These are phyloP conservation scores for Himalopsyche japonica DNA, from an alignment of 2,888 invertebrate genomes.

Conservation along the genomic window DNA sequence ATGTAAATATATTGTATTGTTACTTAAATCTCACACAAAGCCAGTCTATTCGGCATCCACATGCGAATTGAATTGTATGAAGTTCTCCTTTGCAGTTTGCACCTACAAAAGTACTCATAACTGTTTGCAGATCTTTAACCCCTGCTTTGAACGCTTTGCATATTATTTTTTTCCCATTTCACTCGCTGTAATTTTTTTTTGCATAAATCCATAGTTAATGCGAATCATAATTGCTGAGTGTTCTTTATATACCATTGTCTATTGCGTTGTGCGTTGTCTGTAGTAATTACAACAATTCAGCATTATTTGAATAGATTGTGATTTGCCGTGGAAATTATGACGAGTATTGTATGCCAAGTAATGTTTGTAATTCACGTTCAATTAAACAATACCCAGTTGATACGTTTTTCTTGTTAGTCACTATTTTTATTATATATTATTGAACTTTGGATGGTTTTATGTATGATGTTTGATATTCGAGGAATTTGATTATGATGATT, in stretches of 20 bases:
- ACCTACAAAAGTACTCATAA: no score
- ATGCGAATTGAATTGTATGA: no score
- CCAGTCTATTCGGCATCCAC: no score
- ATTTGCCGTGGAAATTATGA: not conserved
- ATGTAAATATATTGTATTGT: no score
- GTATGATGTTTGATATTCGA: not conserved
- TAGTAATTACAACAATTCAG: not conserved
- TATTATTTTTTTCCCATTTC: no score
- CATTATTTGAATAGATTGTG: not conserved
- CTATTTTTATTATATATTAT: not conserved
- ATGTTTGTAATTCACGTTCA: not conserved
- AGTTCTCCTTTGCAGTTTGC: no score
- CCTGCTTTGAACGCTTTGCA: no score
- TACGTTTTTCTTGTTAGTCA: not conserved
- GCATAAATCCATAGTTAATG: not conserved
- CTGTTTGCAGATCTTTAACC: no score
- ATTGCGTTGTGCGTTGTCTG: not conserved
- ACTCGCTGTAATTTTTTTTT: not conserved
- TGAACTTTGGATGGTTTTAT: not conserved
- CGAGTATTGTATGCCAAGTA: not conserved
- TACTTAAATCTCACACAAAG: no score
- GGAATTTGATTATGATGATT: no score
- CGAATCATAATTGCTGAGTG: not conserved
- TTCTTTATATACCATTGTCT: not conserved
- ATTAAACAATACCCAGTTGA: not conserved